Evolutionary conservation across 1,140 invertebrate species (phyloP), one percentile per base, ranked within the genome.

Genomic region (Aphaenogaster rudis): DNA sequence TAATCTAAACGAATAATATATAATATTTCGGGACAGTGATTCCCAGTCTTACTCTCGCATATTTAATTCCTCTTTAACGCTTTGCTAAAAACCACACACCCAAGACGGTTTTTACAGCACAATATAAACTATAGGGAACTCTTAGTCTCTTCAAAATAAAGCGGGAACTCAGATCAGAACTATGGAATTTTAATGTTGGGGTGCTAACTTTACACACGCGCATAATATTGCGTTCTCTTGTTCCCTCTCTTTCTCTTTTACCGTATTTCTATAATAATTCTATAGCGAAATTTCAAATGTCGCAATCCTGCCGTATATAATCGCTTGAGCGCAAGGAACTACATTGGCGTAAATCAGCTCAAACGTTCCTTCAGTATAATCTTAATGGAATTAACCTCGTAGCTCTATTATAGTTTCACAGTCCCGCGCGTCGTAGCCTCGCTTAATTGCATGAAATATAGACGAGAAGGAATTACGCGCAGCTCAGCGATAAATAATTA

Each of bases 391-490:
- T 81, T 81, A 81, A 81, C 78, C 66, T 42, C 48, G 64, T 42
- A 42, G 64, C 64, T 81, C 66, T 48, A 69, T 81, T 81, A 81
- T 81, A 71, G 78, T 81, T 54, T 39, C 78, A 69, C 48, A 71
- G 36, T 71, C 36, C 64, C 64, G 78, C 66, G 64, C 64, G 48
- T 69, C 78, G 45, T 57, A 57, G 36, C 21, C 48, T 69, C 48
- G 48, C 48, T 81, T 81, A 81, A 81, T 81, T 81, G 78, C 36
- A 71, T 71, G 78, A 81, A 81, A 81, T 57, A 57, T 81, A 81
- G 63, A 81, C 64, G 64, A 54, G 64, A 71, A 69, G 63, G 64
- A 81, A 81, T 81, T 69, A 69, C 66, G 78, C 78, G 66, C 63
- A 39, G 64, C 48, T 71, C 36, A 54, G n/a, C 78, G 78, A 80